phyloP scores from a whole-genome alignment of 2,888 invertebrate genomes.

The Horisme vitalbata region DNA sequence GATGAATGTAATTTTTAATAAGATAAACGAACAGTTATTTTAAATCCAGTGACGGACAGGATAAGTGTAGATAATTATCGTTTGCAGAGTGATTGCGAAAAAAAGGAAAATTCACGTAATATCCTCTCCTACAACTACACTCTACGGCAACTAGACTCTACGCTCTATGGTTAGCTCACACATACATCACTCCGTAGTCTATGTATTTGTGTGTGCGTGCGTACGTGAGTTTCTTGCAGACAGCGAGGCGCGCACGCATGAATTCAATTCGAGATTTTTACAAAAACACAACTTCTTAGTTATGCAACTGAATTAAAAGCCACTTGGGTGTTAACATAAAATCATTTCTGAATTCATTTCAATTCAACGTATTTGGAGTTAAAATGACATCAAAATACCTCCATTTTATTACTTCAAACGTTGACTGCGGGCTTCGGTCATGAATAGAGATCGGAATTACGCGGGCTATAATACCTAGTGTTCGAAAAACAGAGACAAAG shows the following conservation, averaged over 20 bases:
- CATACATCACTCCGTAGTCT: constrained; percentile 17
- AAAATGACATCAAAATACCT: no score
- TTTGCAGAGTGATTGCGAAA: constrained; percentile 44
- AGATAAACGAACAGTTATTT: constrained; percentile 18
- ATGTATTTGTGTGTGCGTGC: constrained; percentile 27
- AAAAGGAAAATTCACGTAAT: constrained; percentile 52
- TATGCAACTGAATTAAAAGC: no score
- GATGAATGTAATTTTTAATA: constrained; percentile 16
- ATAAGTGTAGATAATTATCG: constrained; percentile 37
- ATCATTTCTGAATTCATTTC: no score
- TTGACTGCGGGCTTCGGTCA: no score
- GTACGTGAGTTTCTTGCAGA: constrained; percentile 41
- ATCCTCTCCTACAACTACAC: constrained; percentile 38
- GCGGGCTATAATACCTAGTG: no score
- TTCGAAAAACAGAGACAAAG: no score
- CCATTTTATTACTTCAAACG: no score
- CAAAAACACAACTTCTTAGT: no score
- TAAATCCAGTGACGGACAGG: constrained; percentile 25
- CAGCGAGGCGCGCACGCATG: constrained; percentile 50
- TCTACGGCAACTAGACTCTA: constrained; percentile 28
- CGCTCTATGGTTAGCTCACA: constrained; percentile 26
- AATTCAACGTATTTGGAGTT: no score
- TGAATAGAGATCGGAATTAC: no score
- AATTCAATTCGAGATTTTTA: constrained; percentile 21
- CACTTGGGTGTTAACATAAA: no score